These are phyloP conservation scores for Smittia sp. DNA, from an alignment of 2,888 invertebrate species.

Conservation along the genomic window DNA sequence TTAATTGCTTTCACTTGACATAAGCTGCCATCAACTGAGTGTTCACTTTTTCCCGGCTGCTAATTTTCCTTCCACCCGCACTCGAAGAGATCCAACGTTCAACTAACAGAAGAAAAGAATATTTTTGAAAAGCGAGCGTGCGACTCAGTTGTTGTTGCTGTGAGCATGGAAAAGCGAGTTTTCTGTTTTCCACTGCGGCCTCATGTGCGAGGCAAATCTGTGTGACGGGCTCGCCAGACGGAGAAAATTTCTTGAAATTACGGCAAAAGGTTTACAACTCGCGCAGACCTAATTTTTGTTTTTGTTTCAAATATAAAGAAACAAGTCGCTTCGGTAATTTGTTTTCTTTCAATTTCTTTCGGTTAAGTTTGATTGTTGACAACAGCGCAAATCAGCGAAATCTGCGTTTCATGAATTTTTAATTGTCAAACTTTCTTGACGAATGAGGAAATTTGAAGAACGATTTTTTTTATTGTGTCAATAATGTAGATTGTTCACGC, in stretches of 20 bases:
- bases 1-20: too few relatives aligned
- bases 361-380: too few relatives aligned
- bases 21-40: too few relatives aligned
- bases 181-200: background rate
- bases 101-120: conserved; percentile 7
- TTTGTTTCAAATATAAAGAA: background rate
- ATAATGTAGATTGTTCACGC: too few relatives aligned
- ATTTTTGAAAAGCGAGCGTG: background rate
- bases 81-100: background rate
- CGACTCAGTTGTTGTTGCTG: background rate
- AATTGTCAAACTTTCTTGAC: background rate
- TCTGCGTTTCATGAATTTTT: too few relatives aligned
- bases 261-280: background rate
- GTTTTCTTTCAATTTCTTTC: too few relatives aligned
- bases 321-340: too few relatives aligned
- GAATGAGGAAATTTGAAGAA: background rate
- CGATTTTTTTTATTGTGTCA: background rate
- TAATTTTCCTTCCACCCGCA: background rate
- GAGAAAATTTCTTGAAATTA: background rate
- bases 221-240: background rate
- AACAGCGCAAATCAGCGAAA: too few relatives aligned
- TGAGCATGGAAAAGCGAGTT: background rate
- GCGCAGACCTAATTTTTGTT: background rate
- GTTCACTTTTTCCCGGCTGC: background rate
- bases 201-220: background rate